Evolutionary conservation across 1,140 invertebrate species (phyloP), one percentile per base, ranked within the genome.

Genomic region (Drosophila kohkoa): DNA sequence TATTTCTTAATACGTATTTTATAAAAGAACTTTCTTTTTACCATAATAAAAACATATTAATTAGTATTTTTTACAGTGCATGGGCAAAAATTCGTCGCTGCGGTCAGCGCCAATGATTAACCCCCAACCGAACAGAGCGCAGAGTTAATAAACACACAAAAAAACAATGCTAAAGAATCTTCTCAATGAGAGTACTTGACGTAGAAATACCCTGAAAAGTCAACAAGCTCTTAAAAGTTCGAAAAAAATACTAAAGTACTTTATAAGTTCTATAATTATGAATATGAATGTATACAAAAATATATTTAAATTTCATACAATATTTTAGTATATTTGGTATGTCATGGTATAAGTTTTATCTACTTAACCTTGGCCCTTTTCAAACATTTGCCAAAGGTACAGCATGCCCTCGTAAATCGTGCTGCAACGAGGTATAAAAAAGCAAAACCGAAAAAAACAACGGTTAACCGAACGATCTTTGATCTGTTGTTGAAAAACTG

Each of bases 41-140:
- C 20, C 20, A 25, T 25, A 25, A 25, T 25, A 25, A 25, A 4
- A 4, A 25, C 3, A 25, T 25, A 25, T 25, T 25, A 25, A 3
- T 4, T 25, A 25, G 10, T 5, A 59, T 59, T 69, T 46, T 49
- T 52, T n/a, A 3, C 0, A 58, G 73, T 75, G 73, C 38, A 75
- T 38, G 35, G 1, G 54, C 52, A 52, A 70, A 51, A 64, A 16
- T 58, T 60, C 59, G 30, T 41, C 48, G 51, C 35, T 62, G 60
- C 58, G 73, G 73, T 79, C 68, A 72, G 28, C 49, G 60, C 13
- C 52, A 66, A 63, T 65, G 76, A 55, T 69, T 70, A 78, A 78
- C 72, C 66, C 67, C 25, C 59, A 25, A 75, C 60, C 45, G 20
- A 28, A 32, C 20, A n/a, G 54, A 70, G 20, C 66, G 28, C 41